These are phyloP conservation scores for Limenitis camilla DNA, from an alignment of 2,888 invertebrate species.

Conservation along the genomic window DNA sequence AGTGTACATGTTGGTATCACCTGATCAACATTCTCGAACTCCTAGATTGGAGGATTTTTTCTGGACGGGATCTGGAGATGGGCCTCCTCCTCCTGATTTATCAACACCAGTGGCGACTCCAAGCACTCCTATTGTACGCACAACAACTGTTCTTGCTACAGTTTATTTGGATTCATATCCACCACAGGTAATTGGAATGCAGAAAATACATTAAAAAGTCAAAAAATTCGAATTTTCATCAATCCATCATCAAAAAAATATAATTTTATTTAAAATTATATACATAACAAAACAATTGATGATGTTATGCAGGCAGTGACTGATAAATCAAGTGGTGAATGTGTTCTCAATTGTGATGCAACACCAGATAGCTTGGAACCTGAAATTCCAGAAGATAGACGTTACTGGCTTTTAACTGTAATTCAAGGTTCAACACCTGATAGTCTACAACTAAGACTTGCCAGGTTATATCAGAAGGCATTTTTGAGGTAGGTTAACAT, in stretches of 20 bases:
- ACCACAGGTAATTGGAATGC: slow-evolving; percentile 42
- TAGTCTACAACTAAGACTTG: slow-evolving; percentile 82
- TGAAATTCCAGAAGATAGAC: slow-evolving; percentile 76
- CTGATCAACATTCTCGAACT: slow-evolving; percentile 58
- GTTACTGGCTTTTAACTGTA: slow-evolving; percentile 89
- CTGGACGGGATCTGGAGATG: slow-evolving; percentile 92
- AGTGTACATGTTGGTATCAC: slow-evolving; percentile 61
- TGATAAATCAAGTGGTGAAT: slow-evolving; percentile 66
- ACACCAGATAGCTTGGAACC: slow-evolving; percentile 67
- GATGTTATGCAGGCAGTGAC: slow-evolving; percentile 54
- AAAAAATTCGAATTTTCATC: too few species aligned
- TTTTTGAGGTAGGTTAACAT: slow-evolving; percentile 78
- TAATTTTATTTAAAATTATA: background rate
- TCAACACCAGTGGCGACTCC: slow-evolving; percentile 54
- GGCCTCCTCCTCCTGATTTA: slow-evolving; percentile 76
- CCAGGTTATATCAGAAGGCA: slow-evolving; percentile 85
- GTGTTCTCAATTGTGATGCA: slow-evolving; percentile 68
- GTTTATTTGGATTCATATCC: slow-evolving; percentile 77
- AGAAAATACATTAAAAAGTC: background rate
- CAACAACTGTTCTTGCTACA: slow-evolving; percentile 81
- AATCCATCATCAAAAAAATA: too few species aligned
- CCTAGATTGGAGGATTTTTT: slow-evolving; percentile 87
- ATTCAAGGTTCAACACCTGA: slow-evolving; percentile 76
- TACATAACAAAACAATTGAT: background rate
- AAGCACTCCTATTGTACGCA: slow-evolving; percentile 72